Conservation (phyloP, 2,888 invertebrate genomes). For the Drosophila gaucha region DNA sequence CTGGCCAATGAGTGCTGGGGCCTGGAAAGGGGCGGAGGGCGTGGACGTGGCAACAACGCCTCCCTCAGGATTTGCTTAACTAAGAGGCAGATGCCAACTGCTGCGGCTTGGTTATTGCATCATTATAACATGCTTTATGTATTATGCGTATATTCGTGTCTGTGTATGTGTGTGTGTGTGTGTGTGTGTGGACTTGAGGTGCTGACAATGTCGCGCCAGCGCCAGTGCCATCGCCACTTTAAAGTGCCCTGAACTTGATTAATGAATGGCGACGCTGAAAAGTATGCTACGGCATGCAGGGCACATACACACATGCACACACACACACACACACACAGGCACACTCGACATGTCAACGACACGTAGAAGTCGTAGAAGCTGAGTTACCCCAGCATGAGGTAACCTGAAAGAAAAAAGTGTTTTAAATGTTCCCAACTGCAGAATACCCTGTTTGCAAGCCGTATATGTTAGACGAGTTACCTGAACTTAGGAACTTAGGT, state of each 20-base stretch:
- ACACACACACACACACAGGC: conserved; percentile 14
- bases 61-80: conserved; percentile 57
- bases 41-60: conserved; percentile 37
- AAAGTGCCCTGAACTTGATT: conserved; percentile 79
- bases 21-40: background rate
- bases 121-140: conserved; percentile 69
- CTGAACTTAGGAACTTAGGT: too few species aligned
- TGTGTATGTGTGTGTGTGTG: conserved; percentile 3
- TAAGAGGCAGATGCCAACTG: conserved; percentile 27
- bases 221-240: conserved; percentile 60
- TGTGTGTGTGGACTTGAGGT: conserved; percentile 6
- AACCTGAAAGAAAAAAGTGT: conserved; percentile 16
- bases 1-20: conserved; percentile 27
- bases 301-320: conserved; percentile 30
- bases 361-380: conserved; percentile 31
- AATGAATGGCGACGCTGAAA: conserved; percentile 73
- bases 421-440: background rate
- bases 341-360: conserved; percentile 71
- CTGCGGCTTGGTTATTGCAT: conserved; percentile 76
- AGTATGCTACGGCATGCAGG: conserved; percentile 65
- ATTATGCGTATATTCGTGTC: conserved; percentile 11
- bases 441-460: conserved; percentile 5
- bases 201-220: conserved; percentile 44
- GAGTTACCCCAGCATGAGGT: conserved; percentile 23
- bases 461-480: too few species aligned